These are phyloP conservation scores for Pammene aurita DNA, from an alignment of 2,888 invertebrate species.

Conservation along the genomic window DNA sequence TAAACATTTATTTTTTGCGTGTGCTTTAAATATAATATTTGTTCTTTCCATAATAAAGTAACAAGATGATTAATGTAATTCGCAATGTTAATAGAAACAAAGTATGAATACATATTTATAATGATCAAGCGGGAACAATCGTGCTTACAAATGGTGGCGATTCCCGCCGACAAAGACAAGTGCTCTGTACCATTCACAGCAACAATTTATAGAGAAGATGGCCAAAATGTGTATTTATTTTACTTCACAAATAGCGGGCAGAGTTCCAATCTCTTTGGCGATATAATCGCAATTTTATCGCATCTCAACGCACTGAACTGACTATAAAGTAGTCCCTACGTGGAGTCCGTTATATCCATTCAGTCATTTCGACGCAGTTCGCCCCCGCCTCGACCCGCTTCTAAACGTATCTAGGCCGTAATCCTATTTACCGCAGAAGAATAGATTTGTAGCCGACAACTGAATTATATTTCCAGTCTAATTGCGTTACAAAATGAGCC, in stretches of 20 bases:
- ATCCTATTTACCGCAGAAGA: slow-evolving; percentile 54
- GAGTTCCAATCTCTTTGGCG: slow-evolving; percentile 60
- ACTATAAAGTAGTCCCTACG: slow-evolving; percentile 50
- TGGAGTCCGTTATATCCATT: slow-evolving; percentile 48
- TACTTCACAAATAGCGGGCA: slow-evolving; percentile 52
- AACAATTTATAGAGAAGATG: slow-evolving; percentile 41
- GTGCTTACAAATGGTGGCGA: slow-evolving; percentile 38
- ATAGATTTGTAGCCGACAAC: slow-evolving; percentile 49
- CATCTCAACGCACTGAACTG: slow-evolving; percentile 46
- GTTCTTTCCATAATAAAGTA: too few relatives aligned
- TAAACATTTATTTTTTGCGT: too few relatives aligned
- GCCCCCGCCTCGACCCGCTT: slow-evolving; percentile 46
- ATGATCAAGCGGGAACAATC: slow-evolving; percentile 32
- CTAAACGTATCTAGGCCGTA: slow-evolving; percentile 52
- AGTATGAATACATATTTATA: slow-evolving; percentile 25
- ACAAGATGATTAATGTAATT: slow-evolving; percentile 11
- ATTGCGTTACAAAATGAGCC: slow-evolving; percentile 44
- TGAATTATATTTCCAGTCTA: slow-evolving; percentile 46
- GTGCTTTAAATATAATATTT: too few relatives aligned
- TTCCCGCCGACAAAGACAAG: slow-evolving; percentile 37
- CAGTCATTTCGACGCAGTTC: slow-evolving; percentile 51
- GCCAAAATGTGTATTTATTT: slow-evolving; percentile 44
- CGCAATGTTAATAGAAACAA: slow-evolving; percentile 4
- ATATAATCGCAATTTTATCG: slow-evolving; percentile 65
- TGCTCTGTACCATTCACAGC: slow-evolving; percentile 30